phyloP scores from a whole-genome alignment of 2,888 invertebrate genomes.

The Eupithecia centaureata region DNA sequence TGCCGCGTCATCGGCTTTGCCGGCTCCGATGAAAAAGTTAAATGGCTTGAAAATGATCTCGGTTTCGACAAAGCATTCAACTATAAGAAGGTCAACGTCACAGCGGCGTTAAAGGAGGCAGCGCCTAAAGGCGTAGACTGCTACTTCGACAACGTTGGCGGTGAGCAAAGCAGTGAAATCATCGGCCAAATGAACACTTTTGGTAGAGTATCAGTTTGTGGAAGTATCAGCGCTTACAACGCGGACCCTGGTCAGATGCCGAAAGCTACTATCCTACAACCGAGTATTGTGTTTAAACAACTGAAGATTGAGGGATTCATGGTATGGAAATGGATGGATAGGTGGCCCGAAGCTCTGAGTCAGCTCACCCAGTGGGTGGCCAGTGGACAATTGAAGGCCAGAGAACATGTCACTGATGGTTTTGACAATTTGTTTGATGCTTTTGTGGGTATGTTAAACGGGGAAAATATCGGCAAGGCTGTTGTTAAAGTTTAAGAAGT shows the following conservation, averaged over 20 bases:
- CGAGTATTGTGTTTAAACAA: constrained; percentile 74
- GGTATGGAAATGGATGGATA: constrained; percentile 76
- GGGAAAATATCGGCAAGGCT: constrained; percentile 88
- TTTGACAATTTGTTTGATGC: constrained; percentile 88
- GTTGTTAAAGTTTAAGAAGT: constrained; percentile 79
- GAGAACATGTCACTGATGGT: constrained; percentile 87
- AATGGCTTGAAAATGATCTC: constrained; percentile 86
- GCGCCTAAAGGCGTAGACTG: constrained; percentile 89
- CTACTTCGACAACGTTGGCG: constrained; percentile 91
- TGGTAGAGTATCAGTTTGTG: constrained; percentile 84
- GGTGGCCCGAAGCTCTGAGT: constrained; percentile 84
- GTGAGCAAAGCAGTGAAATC: constrained; percentile 84
- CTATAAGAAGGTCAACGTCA: constrained; percentile 86
- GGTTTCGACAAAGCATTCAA: constrained; percentile 89
- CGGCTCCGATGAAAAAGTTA: constrained; percentile 85
- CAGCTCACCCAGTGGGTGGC: constrained; percentile 85
- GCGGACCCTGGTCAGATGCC: constrained; percentile 37
- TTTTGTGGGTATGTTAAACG: constrained; percentile 85
- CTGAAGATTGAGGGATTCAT: constrained; percentile 85
- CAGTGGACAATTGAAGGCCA: constrained; percentile 86
- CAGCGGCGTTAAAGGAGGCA: constrained; percentile 80
- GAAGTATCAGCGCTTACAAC: constrained; percentile 68
- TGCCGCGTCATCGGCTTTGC: constrained; percentile 78
- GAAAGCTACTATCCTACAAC: constrained; percentile 76
- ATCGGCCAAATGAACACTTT: constrained; percentile 84